phyloP scores from a whole-genome alignment of 2,888 invertebrate genomes.

The Arge pagana region DNA sequence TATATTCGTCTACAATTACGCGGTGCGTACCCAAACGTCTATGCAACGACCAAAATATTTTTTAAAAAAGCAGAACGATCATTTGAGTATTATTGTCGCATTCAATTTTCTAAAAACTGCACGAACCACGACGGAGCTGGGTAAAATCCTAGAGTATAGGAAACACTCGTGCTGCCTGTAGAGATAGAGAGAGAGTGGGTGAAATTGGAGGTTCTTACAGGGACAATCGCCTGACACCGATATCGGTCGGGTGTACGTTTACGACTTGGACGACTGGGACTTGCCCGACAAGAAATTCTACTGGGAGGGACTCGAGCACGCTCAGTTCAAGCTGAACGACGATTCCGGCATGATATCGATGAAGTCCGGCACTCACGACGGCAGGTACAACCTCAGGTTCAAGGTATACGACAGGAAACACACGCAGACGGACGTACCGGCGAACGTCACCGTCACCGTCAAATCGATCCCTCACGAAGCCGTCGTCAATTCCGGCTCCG shows the following conservation, averaged over 20 bases:
- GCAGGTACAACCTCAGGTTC: slow-evolving; percentile 79
- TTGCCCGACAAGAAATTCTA: slow-evolving; percentile 96
- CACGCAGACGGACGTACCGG: slow-evolving; percentile 92
- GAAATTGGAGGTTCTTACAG: slow-evolving; percentile 63
- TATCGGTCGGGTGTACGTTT: slow-evolving; percentile 94
- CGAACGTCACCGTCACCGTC: slow-evolving; percentile 95
- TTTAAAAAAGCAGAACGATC: background rate
- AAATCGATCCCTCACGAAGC: slow-evolving; percentile 95
- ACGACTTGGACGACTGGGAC: slow-evolving; percentile 99
- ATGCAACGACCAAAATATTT: background rate
- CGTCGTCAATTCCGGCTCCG: slow-evolving; percentile 92
- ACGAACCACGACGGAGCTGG: too few relatives aligned
- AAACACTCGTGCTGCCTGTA: too few relatives aligned
- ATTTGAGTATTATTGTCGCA: too few relatives aligned
- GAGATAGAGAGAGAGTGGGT: too few relatives aligned
- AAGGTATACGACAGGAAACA: slow-evolving; percentile 94
- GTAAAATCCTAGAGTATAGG: too few relatives aligned
- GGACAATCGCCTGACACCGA: slow-evolving; percentile 88
- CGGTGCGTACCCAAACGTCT: slow-evolving; percentile 54
- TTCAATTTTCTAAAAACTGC: too few relatives aligned
- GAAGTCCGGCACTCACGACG: slow-evolving; percentile 89
- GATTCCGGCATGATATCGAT: slow-evolving; percentile 95
- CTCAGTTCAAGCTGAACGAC: slow-evolving; percentile 85
- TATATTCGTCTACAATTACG: slow-evolving; percentile 96
- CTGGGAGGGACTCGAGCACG: slow-evolving; percentile 87